Conservation (phyloP, 2,888 invertebrate species). For the Mythimna impura region DNA sequence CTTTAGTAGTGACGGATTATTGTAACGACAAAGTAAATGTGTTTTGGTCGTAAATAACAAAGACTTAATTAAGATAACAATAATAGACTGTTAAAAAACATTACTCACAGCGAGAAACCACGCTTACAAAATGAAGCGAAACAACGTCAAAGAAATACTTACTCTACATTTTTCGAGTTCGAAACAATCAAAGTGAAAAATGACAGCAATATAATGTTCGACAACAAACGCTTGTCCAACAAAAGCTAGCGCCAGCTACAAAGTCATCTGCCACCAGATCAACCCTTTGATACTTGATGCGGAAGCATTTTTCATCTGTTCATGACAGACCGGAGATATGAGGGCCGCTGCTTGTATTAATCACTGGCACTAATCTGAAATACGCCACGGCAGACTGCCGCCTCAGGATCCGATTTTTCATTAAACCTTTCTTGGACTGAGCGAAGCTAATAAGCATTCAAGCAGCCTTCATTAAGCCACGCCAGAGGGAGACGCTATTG, state of each 20-base stretch:
- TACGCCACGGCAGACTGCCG: conserved; percentile 74
- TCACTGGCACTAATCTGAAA: conserved; percentile 74
- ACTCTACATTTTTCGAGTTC: conserved; percentile 32
- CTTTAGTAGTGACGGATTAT: background rate
- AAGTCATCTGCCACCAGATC: conserved; percentile 55
- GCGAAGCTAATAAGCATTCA: conserved; percentile 83
- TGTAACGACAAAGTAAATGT: conserved; percentile 11
- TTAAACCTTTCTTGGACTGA: conserved; percentile 78
- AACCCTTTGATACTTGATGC: conserved; percentile 68
- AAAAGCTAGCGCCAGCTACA: conserved; percentile 58
- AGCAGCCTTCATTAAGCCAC: conserved; percentile 83
- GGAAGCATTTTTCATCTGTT: conserved; percentile 64
- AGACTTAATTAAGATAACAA: conserved; percentile 15
- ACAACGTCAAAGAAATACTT: conserved; percentile 32
- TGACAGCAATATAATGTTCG: conserved; percentile 48
- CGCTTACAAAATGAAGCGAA: conserved; percentile 17
- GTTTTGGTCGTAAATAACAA: conserved; percentile 28
- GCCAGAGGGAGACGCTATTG: conserved; percentile 78
- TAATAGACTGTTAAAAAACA: conserved; percentile 10
- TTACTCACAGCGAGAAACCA: conserved; percentile 14
- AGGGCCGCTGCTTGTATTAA: conserved; percentile 67
- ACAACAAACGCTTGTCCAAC: conserved; percentile 57
- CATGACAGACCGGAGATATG: conserved; percentile 63
- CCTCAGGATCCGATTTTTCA: conserved; percentile 76
- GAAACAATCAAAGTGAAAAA: conserved; percentile 48